These are phyloP conservation scores for Bombus confusus DNA, from an alignment of 1,140 invertebrate genomes.

Conservation along the genomic window DNA sequence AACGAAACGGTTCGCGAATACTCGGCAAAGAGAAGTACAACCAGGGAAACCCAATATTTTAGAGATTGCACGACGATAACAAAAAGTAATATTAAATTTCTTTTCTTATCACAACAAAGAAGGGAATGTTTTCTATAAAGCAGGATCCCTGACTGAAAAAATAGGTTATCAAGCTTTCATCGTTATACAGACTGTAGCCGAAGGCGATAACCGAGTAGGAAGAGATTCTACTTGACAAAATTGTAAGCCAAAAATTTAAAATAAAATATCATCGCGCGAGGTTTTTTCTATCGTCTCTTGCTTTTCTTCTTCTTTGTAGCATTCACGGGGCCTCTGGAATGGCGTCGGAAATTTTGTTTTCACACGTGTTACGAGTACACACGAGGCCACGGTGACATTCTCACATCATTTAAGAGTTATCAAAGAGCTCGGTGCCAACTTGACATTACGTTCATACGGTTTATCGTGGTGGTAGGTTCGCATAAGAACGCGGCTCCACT, in stretches of 20 bases:
- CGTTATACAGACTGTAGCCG: no score
- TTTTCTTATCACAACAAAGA: not conserved
- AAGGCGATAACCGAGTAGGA: not conserved
- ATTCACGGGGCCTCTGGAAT: not conserved
- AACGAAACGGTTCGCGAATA: not conserved
- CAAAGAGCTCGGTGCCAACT: conserved; percentile 14
- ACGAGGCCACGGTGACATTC: not conserved
- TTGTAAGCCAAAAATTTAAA: not conserved
- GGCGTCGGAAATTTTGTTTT: not conserved
- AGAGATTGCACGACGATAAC: conserved; percentile 9
- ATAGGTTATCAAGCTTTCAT: not conserved
- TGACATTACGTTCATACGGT: conserved; percentile 15
- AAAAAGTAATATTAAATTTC: conserved; percentile 2
- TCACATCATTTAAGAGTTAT: conserved; percentile 15
- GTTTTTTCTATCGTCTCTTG: not conserved
- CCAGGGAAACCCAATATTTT: not conserved
- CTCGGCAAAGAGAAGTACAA: not conserved
- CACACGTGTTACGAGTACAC: no score
- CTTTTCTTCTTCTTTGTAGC: not conserved
- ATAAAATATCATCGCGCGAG: not conserved
- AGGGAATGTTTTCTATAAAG: not conserved
- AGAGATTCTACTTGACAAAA: not conserved
- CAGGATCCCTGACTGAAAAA: not conserved
- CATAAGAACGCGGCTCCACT: conserved; percentile 13
- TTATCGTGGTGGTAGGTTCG: conserved; percentile 18